A percentile compares a stretch with the other conserved stretches of the same genome.
Evolutionary conservation across 2,797 vertebrate species (phyloP).

Genomic region (Ctenochaetus hawaiiensis): DNA sequence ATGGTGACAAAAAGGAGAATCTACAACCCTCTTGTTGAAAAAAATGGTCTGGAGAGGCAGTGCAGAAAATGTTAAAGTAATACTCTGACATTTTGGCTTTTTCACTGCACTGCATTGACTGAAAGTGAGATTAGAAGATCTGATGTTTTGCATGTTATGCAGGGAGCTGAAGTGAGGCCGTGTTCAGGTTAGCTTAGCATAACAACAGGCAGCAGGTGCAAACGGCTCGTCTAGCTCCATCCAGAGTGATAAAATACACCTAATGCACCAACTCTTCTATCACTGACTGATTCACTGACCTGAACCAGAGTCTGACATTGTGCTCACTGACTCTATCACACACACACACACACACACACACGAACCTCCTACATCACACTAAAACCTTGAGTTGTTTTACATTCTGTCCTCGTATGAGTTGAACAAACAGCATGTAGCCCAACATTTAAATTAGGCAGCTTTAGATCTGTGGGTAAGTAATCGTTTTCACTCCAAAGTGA

Average conservation of each 20-base stretch:
- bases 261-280: background rate
- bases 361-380: too few species aligned
- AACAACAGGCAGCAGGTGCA: background rate
- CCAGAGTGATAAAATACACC: background rate
- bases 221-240: background rate
- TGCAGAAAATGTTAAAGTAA: background rate
- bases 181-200: constrained; percentile 1
- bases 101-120: background rate
- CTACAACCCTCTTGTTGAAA: constrained; percentile 24
- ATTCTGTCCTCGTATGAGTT: too few species aligned
- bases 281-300: background rate
- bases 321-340: background rate
- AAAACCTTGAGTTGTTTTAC: background rate
- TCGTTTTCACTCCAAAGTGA: too few species aligned
- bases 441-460: too few species aligned
- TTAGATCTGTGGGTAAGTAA: too few species aligned
- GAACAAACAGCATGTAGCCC: too few species aligned
- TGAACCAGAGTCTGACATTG: background rate
- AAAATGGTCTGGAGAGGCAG: constrained; percentile 22
- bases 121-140: background rate
- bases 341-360: too few species aligned
- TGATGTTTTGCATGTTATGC: background rate
- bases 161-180: background rate
- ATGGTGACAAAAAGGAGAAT: constrained; percentile 33
- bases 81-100: background rate